These are phyloP conservation scores for Promerops cafer DNA, from an alignment of 2,113 vertebrate genomes.

Conservation along the genomic window DNA sequence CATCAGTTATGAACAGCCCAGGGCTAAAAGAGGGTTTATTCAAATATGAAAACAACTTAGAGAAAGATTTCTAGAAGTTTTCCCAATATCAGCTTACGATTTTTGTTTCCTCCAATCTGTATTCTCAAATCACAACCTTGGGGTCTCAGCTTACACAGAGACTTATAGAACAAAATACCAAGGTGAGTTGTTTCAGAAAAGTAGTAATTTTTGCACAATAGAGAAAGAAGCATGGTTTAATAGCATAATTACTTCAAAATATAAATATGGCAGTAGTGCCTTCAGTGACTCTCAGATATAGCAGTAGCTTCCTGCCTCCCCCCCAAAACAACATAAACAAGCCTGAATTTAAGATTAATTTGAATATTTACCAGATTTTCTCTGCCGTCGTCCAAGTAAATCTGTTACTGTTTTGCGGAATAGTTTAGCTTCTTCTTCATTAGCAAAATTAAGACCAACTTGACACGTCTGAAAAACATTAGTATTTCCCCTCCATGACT, in stretches of 20 bases:
- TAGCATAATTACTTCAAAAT: background rate
- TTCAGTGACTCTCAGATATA: background rate
- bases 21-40: background rate
- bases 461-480: conserved; percentile 84
- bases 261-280: background rate
- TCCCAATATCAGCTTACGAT: background rate
- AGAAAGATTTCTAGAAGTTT: background rate
- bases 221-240: background rate
- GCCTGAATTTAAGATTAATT: conserved; percentile 22
- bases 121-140: background rate
- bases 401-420: conserved; percentile 87
- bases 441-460: conserved; percentile 96
- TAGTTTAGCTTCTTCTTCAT: conserved; percentile 94
- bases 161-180: background rate
- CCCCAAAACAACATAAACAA: background rate
- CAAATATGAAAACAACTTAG: background rate
- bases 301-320: background rate
- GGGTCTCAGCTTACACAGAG: background rate
- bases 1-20: conserved; percentile 9
- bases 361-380: conserved; percentile 83
- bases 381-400: conserved; percentile 86
- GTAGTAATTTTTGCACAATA: background rate
- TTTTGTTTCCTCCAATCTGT: background rate
- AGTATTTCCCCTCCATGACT: conserved; percentile 3
- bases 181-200: background rate